phyloP scores from a whole-genome alignment of 2,888 invertebrate genomes.

The Anoplius nigerrimus region DNA sequence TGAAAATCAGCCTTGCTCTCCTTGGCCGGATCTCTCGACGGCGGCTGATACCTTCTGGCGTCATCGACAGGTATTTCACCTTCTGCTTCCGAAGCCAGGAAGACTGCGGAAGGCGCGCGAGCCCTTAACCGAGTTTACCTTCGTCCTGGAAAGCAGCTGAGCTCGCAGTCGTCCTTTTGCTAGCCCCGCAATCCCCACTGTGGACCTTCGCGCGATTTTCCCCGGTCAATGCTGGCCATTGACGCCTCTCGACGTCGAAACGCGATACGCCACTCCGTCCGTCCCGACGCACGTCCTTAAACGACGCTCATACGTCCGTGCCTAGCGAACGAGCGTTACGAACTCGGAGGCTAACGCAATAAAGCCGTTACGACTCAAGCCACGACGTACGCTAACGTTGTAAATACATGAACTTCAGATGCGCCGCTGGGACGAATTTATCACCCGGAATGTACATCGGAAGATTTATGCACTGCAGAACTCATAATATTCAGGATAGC shows the following conservation, averaged over 20 bases:
- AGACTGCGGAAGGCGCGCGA: slow-evolving; percentile 37
- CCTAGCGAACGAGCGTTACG: too few relatives aligned
- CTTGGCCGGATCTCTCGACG: slow-evolving; percentile 24
- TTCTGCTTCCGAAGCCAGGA: slow-evolving; percentile 10
- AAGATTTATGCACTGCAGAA: too few relatives aligned
- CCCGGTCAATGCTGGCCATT: slow-evolving; percentile 43
- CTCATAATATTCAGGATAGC: too few relatives aligned
- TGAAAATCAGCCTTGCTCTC: slow-evolving; percentile 25
- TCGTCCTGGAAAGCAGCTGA: slow-evolving; percentile 31
- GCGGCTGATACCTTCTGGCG: not conserved
- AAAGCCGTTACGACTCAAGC: too few relatives aligned
- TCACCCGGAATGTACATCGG: too few relatives aligned
- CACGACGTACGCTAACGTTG: too few relatives aligned
- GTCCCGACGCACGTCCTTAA: too few relatives aligned
- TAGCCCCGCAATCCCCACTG: slow-evolving; percentile 21
- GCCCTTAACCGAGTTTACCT: slow-evolving; percentile 54
- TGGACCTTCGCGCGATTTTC: slow-evolving; percentile 49
- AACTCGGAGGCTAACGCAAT: too few relatives aligned
- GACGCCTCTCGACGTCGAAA: slow-evolving; percentile 38
- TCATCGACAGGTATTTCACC: not conserved
- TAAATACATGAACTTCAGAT: too few relatives aligned
- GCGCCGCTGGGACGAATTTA: too few relatives aligned
- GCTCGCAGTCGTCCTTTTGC: slow-evolving; percentile 30
- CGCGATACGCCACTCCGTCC: too few relatives aligned
- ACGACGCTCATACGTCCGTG: too few relatives aligned